Percentiles rank a stretch among this genome's conserved stretches.
These are phyloP conservation scores for Agrypnus murinus DNA, from an alignment of 2,888 invertebrate genomes.

Conservation along the genomic window DNA sequence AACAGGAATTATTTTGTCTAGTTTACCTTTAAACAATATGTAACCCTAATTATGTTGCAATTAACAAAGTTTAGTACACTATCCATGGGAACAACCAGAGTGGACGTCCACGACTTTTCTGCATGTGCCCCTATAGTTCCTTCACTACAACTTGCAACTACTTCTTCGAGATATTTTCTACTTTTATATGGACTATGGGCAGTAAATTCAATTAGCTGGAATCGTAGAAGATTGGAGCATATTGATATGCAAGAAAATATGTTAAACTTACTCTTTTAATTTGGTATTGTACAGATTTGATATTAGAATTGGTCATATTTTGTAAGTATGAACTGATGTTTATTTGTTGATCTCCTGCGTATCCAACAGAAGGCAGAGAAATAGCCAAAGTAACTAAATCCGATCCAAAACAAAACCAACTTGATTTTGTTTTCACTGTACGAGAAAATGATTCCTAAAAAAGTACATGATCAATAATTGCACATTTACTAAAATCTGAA, in stretches of 20 bases:
- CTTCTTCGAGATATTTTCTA: background rate
- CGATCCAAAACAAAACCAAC: conserved; percentile 31
- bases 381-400: conserved; percentile 29
- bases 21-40: conserved; percentile 21
- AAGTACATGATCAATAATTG: too few relatives aligned
- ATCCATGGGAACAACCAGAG: conserved; percentile 58
- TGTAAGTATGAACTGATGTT: conserved; percentile 82
- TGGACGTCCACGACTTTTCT: conserved; percentile 61
- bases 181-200: background rate
- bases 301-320: conserved; percentile 75
- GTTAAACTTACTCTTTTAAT: conserved; percentile 9
- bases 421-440: background rate
- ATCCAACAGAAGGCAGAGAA: conserved; percentile 76
- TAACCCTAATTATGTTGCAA: conserved; percentile 20
- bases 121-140: conserved; percentile 64
- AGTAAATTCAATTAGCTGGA: conserved; percentile 2
- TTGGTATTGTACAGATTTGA: conserved; percentile 7
- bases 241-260: too few relatives aligned
- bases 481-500: too few relatives aligned
- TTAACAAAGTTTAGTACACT: conserved; percentile 58
- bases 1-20: too few relatives aligned
- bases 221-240: too few relatives aligned
- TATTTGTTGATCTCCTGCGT: conserved; percentile 84
- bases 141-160: conserved; percentile 50
- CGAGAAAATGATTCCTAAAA: too few relatives aligned